Evolutionary conservation across 2,797 vertebrate genomes (phyloP).

Genomic region (Melanotaenia boesemani): DNA sequence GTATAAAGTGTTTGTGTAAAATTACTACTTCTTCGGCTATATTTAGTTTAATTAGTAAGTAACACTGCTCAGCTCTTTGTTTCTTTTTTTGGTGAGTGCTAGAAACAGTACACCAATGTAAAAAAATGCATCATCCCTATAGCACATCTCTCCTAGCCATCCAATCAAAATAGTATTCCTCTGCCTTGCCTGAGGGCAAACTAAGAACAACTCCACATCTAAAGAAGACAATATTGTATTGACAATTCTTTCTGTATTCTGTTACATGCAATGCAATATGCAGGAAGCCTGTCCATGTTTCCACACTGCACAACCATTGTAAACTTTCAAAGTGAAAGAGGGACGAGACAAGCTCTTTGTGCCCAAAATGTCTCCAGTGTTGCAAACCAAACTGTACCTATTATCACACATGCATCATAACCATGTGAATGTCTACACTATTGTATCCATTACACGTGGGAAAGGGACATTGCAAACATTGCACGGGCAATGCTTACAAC

Average conservation of each 20-base stretch:
- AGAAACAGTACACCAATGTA: conserved; percentile 4
- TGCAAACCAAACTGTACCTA: background rate
- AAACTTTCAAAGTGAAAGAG: too few relatives aligned
- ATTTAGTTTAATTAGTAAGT: conserved; percentile 5
- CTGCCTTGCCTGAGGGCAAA: conserved; percentile 12
- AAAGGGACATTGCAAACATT: background rate
- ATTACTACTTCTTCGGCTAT: background rate
- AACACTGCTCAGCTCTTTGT: background rate
- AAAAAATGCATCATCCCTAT: background rate
- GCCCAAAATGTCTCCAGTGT: background rate
- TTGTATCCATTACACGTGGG: background rate
- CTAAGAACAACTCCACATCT: conserved; percentile 31
- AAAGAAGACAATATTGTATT: conserved; percentile 32
- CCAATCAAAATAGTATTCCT: conserved; percentile 20
- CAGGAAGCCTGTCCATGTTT: background rate
- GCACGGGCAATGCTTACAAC: background rate
- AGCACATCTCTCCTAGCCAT: conserved; percentile 21
- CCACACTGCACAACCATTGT: background rate
- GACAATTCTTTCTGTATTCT: conserved; percentile 16
- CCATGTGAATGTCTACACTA: background rate
- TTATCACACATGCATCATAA: background rate
- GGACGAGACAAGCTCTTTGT: too few relatives aligned
- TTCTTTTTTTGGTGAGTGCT: background rate
- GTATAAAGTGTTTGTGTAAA: background rate
- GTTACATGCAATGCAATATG: conserved; percentile 19